Evolutionary conservation across 1,140 invertebrate species (phyloP).

Genomic region (Neodiprion virginianus): DNA sequence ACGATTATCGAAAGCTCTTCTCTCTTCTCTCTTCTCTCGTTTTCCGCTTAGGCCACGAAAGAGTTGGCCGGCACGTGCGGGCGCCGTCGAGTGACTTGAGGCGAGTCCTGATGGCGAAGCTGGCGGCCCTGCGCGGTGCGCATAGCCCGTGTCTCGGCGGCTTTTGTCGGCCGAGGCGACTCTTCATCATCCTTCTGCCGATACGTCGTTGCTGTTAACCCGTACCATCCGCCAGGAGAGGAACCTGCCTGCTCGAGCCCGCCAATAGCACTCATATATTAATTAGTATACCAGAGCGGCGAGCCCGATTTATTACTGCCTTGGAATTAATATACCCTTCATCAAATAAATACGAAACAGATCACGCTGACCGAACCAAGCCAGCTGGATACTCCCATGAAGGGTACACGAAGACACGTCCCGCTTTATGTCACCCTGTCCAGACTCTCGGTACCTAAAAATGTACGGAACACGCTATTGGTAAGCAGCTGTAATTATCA

Average conservation of each 20-base stretch:
- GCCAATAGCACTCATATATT: conserved; percentile 51
- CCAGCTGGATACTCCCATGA: no score
- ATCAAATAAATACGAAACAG: conserved; percentile 41
- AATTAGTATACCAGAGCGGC: conserved; percentile 44
- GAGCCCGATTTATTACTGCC: conserved; percentile 51
- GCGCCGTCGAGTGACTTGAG: neutral
- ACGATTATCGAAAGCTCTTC: neutral
- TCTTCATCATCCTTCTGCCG: conserved; percentile 15
- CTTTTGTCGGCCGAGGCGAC: conserved; percentile 4
- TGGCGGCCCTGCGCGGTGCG: conserved; percentile 6
- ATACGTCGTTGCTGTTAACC: conserved; percentile 5
- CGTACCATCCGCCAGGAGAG: neutral
- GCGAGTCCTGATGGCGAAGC: neutral
- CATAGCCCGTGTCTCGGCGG: conserved; percentile 6
- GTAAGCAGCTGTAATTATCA: no score
- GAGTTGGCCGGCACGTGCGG: neutral
- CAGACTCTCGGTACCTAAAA: no score
- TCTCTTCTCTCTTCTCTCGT: neutral
- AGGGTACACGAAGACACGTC: no score
- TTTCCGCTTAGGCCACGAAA: neutral
- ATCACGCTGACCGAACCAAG: neutral
- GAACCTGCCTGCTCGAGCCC: conserved; percentile 11
- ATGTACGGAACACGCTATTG: no score
- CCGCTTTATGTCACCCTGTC: no score
- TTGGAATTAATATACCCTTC: conserved; percentile 53